Evolutionary conservation across 2,888 invertebrate species (phyloP).

Genomic region (Eupithecia insigniata): DNA sequence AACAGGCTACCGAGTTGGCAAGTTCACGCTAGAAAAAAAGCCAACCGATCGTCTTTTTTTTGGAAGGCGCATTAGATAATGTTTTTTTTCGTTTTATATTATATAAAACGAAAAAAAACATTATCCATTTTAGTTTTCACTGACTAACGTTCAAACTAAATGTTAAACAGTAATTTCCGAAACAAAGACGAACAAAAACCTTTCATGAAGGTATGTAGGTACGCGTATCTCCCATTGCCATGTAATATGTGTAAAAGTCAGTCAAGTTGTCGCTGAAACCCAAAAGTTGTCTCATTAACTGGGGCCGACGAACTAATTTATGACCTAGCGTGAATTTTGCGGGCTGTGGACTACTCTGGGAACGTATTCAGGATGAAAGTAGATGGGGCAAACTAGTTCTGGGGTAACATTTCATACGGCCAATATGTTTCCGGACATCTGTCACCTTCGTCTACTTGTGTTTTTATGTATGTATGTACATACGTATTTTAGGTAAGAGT

Average conservation of each 20-base stretch:
- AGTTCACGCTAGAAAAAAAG: not conserved
- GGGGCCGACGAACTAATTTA: slow-evolving; percentile 30
- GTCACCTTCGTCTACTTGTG: not conserved
- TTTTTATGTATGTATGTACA: too few relatives aligned
- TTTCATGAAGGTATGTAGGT: not conserved
- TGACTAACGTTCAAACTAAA: not conserved
- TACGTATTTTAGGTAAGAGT: not conserved
- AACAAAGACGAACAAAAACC: slow-evolving; percentile 2
- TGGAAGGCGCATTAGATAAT: not conserved
- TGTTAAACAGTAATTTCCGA: not conserved
- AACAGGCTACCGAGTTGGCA: not conserved
- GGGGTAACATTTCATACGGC: not conserved
- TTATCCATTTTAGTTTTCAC: not conserved
- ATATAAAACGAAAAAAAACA: not conserved
- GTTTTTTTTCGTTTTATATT: not conserved
- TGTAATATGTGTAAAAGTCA: slow-evolving; percentile 19
- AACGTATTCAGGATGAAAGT: slow-evolving; percentile 7
- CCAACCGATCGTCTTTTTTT: not conserved
- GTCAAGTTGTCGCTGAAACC: slow-evolving; percentile 16
- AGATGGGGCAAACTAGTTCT: not conserved
- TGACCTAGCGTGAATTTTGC: slow-evolving; percentile 27
- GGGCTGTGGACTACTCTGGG: slow-evolving; percentile 20
- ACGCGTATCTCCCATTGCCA: not conserved
- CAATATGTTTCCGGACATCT: not conserved
- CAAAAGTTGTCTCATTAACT: slow-evolving; percentile 34